Base-by-base conservation (phyloP, 1,140 invertebrate species). In the Babylonia areolata region DNA sequence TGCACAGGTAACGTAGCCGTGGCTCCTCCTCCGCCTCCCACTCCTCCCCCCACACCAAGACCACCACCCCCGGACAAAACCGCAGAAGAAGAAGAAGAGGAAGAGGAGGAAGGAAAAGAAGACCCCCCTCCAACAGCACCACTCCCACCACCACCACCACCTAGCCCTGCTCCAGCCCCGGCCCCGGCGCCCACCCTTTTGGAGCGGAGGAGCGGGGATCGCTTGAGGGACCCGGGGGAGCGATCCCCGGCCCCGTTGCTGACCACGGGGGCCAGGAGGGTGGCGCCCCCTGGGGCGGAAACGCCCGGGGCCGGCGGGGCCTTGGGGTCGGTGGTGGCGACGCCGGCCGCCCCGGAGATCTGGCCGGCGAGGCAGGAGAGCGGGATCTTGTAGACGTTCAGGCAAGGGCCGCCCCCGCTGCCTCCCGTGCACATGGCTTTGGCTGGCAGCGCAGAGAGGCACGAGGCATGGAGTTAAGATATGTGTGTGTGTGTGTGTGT, bases 331-430 rank as follows among this genome's bases (percentile, higher is more conserved):
- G 54, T 58, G 17, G 54, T 46, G 77, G 28, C 58, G 28, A 23
- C 58, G 20, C 58, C 58, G 46, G 20, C 46, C 17, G 58, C 28
- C 15, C 58, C 58, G 28, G 87, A 54, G 73, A 92, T 92, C 83
- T 93, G 92, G 37, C 92, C 92, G 37, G 91, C 90, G 82, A 93
- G 89, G 85, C 92, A 93, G 33, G 92, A 90, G 17, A 93, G 85
- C 1, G 91, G 92, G 81, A 93, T 93, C 83, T 92, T 93, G 87
- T 90, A 93, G 73, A 93, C 90, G 79, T 90, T 89, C 78, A 89
- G 77, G 20, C 83, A 69, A 11, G 87, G 87, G 20, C 40, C 69
- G 58, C 71, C 73, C 80, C 87, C 87, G 51, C 85, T 88, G 31
- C 77, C 23, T 12, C 20, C 28, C 3, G 35, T 64, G n/a, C 35